Evolutionary conservation across 1,140 invertebrate genomes (phyloP).

Genomic region (Drosophila lacteicornis): DNA sequence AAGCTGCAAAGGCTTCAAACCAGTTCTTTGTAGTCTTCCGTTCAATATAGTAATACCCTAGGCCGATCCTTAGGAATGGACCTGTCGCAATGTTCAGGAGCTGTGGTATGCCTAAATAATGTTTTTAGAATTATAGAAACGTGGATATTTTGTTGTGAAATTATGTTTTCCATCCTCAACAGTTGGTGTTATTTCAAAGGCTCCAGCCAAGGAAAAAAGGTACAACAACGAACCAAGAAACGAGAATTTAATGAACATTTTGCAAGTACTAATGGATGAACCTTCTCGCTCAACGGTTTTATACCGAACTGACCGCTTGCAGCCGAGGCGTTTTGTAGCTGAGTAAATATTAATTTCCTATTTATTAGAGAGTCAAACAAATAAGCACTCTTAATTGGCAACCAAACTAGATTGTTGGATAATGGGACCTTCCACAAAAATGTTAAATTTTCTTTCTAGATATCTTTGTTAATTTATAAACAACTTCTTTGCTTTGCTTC

Average conservation of each 20-base stretch:
- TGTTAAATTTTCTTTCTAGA: neutral
- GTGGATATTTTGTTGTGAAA: neutral
- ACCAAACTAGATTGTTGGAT: neutral
- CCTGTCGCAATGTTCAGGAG: conserved; percentile 2
- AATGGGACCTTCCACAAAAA: neutral
- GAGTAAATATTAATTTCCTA: neutral
- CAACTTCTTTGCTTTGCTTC: too few relatives aligned
- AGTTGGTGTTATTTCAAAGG: neutral
- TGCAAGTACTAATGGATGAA: neutral
- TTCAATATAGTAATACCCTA: conserved; percentile 32
- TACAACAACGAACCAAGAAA: neutral
- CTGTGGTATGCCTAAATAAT: neutral
- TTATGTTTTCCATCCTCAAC: neutral
- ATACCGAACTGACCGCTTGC: neutral
- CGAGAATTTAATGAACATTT: neutral
- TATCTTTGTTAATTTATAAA: too few relatives aligned
- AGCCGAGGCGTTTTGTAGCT: too few relatives aligned
- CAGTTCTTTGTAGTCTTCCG: neutral
- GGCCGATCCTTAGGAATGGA: conserved; percentile 23
- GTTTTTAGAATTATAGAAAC: too few relatives aligned
- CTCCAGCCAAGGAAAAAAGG: neutral
- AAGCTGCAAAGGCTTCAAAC: conserved; percentile 30
- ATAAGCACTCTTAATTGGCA: neutral
- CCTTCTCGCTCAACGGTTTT: neutral
- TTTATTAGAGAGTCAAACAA: neutral